Base-by-base conservation (phyloP, 2,888 invertebrate genomes). In the Cactoblastis cactorum region DNA sequence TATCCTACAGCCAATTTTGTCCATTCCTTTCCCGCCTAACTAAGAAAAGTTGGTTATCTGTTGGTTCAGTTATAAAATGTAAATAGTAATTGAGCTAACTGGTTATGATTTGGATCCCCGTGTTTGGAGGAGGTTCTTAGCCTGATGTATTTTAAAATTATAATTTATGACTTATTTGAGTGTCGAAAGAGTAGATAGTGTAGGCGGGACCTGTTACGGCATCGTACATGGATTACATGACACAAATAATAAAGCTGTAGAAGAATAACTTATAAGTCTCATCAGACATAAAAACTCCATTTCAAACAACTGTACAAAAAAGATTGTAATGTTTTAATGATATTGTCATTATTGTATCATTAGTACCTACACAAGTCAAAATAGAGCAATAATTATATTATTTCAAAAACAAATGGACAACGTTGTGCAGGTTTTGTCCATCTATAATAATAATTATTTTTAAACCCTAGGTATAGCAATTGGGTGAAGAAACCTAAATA, bases 151-250 rank as follows among this genome's bases (percentile, higher is more conserved):
- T 84, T 83, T 78, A 77, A 82, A 85, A 83, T 84, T 81, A 83
- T 84, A 85, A 86, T 87, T 84, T 86, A 88, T 80, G 71, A 73
- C 74, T 82, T 79, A 79, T 80, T 80, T 75, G 75, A 74, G 80
- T 86, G 87, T 85, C 78, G 88, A 85, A 87, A 89, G 79, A 77
- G 74, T 58, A 61, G 69, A 79, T 77, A 58, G 78, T 69, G 88
- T 88, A 75, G 88, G 87, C 71, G 81, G 74, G 62, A 73, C 78
- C 62, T 58, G 76, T 69, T 75, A 58, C 62, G 50, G 58, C 55
- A 58, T 57, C 57, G 57, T 55, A 53, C 53, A 57, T 52, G 53
- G 52, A 55, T 55, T 54, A 55, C 49, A 52, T 57, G 56, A 53
- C 53, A 53, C 54, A 52, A 58, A 37, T 15, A 15, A 37, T 17